Evolutionary conservation across 2,113 vertebrate species (phyloP).

Genomic region (Ciconia boyciana): DNA sequence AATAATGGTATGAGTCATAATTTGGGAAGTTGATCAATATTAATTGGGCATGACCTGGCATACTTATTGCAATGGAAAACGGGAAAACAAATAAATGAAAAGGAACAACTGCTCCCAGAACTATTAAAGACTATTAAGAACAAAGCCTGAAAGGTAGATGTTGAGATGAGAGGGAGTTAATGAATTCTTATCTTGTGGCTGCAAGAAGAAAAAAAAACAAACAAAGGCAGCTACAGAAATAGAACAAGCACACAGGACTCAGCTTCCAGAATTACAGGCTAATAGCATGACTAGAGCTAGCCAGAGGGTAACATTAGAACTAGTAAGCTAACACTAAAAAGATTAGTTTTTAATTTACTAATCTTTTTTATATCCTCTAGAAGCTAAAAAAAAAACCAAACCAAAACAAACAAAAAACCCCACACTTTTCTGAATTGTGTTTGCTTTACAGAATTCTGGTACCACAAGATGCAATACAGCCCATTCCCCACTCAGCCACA

Average conservation of each 20-base stretch:
- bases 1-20: neutral
- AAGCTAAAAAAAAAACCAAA: neutral
- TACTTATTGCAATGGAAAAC: neutral
- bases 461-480: neutral
- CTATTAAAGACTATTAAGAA: neutral
- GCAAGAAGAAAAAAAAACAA: neutral
- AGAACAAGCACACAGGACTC: neutral
- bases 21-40: neutral
- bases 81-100: conserved; percentile 9
- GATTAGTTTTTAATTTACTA: conserved; percentile 23
- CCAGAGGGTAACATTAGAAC: conserved; percentile 11
- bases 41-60: neutral
- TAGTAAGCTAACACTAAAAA: neutral
- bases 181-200: conserved; percentile 8
- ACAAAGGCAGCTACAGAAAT: neutral
- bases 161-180: conserved; percentile 2
- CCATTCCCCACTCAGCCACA: neutral
- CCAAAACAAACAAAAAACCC: too few relatives aligned
- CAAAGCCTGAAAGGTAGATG: neutral
- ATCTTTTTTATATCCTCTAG: neutral
- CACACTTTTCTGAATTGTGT: neutral
- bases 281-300: neutral
- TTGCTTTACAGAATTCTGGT: neutral
- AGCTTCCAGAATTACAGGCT: neutral
- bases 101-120: neutral